A percentile compares a stretch with the other conserved stretches of the same genome.
Conservation (phyloP, 2,797 vertebrate genomes). For the Acropternis orthonyx region DNA sequence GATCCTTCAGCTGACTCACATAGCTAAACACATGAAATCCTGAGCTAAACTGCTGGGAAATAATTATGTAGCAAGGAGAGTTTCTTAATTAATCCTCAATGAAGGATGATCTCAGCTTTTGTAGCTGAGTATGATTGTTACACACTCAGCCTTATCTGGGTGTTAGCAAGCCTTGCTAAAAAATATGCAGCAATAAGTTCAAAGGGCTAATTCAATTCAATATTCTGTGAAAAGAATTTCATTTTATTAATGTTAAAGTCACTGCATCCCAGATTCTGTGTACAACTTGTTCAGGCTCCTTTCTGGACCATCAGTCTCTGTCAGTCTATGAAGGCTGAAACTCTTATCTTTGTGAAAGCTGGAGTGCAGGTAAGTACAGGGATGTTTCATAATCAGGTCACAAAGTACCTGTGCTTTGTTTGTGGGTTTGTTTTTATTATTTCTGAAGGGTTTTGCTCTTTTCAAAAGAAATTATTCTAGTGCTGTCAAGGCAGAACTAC, state of each 20-base stretch:
- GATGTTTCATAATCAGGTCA: constrained; percentile 60
- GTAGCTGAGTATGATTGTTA: not conserved
- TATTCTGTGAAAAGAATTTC: not conserved
- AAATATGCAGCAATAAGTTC: not conserved
- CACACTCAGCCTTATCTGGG: not conserved
- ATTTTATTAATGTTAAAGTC: not conserved
- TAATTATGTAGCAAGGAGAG: not conserved
- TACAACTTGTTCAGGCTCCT: constrained; percentile 17
- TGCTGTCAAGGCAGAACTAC: constrained; percentile 35
- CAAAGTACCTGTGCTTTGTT: constrained; percentile 39
- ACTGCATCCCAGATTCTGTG: not conserved
- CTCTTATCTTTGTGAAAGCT: constrained; percentile 49
- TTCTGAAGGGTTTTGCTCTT: constrained; percentile 49
- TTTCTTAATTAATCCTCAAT: not conserved
- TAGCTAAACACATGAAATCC: not conserved
- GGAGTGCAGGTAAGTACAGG: constrained; percentile 37
- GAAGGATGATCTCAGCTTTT: not conserved
- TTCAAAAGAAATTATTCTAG: constrained; percentile 58
- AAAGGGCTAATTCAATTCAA: not conserved
- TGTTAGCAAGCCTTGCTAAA: not conserved
- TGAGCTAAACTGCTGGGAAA: not conserved
- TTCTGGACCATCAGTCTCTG: constrained; percentile 48
- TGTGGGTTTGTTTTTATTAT: constrained; percentile 54
- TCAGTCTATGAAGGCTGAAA: constrained; percentile 27
- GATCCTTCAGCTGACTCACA: not conserved